These are phyloP conservation scores for Nasonia giraulti DNA, from an alignment of 1,140 invertebrate species.

Conservation along the genomic window DNA sequence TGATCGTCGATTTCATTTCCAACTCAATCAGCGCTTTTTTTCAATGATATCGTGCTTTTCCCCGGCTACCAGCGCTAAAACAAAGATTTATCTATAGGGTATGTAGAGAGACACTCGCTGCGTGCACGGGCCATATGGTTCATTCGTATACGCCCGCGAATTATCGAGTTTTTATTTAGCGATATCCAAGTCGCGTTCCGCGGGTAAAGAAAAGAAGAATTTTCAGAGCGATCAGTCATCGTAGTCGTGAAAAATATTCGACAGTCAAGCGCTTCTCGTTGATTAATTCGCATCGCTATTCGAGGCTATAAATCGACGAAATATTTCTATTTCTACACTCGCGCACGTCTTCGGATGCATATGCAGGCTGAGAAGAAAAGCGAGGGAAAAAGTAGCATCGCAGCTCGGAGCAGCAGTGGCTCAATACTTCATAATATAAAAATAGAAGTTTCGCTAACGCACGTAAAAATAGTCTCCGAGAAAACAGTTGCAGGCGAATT, in stretches of 20 bases:
- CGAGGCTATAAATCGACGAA: slow-evolving; percentile 7
- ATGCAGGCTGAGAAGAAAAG: background rate
- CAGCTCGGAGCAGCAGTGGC: background rate
- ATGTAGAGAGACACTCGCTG: background rate
- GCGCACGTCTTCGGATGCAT: background rate
- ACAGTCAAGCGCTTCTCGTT: slow-evolving; percentile 26
- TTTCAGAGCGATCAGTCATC: slow-evolving; percentile 36
- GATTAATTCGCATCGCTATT: slow-evolving; percentile 29
- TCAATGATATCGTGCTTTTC: background rate
- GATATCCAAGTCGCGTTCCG: background rate
- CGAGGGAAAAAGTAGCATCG: background rate
- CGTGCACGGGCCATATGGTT: slow-evolving; percentile 18
- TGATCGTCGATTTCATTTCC: slow-evolving; percentile 1
- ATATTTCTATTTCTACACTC: background rate
- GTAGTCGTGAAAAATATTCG: slow-evolving; percentile 36
- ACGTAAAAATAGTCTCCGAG: slow-evolving; percentile 38
- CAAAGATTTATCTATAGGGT: slow-evolving; percentile 32
- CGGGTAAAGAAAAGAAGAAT: background rate
- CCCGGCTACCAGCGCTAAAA: background rate
- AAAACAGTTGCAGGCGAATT: slow-evolving; percentile 33
- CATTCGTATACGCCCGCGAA: background rate
- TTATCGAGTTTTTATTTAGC: slow-evolving; percentile 41
- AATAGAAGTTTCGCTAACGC: slow-evolving; percentile 40
- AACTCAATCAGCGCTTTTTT: background rate
- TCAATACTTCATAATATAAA: slow-evolving; percentile 11